phyloP scores from a whole-genome alignment of 2,113 vertebrate genomes.

The Catharus minimus region DNA sequence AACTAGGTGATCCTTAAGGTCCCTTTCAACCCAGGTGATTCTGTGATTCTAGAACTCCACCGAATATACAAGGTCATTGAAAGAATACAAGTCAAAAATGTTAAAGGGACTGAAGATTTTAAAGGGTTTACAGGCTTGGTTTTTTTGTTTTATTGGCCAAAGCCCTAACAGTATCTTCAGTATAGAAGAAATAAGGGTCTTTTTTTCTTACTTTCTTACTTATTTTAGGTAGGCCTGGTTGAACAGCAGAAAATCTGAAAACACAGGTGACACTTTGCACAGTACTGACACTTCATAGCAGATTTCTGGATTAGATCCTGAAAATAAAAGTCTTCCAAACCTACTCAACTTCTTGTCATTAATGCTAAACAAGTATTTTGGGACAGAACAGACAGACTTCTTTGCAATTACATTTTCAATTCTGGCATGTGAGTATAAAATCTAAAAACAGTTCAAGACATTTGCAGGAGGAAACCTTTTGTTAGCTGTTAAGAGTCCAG shows the following conservation, averaged over 20 bases:
- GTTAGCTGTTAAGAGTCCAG: not conserved
- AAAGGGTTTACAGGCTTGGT: not conserved
- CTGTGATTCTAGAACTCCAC: not conserved
- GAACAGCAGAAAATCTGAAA: not conserved
- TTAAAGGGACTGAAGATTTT: not conserved
- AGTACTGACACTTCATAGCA: not conserved
- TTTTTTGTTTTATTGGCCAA: not conserved
- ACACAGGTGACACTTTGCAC: not conserved
- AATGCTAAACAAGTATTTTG: not conserved
- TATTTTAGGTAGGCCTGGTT: not conserved
- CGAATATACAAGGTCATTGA: not conserved
- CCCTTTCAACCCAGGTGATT: not conserved
- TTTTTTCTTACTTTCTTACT: not conserved
- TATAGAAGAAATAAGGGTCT: not conserved
- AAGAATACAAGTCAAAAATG: not conserved
- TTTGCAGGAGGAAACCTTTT: not conserved
- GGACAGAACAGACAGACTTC: not conserved
- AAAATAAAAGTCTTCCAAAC: not conserved
- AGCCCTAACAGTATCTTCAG: not conserved
- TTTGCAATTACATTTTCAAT: not conserved
- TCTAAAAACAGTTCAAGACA: not conserved
- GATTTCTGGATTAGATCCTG: not conserved
- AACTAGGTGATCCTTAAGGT: not conserved
- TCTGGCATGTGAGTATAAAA: not conserved
- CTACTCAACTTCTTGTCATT: not conserved